Evolutionary conservation across 2,113 vertebrate species (phyloP).

Genomic region (Fregetta grallaria): DNA sequence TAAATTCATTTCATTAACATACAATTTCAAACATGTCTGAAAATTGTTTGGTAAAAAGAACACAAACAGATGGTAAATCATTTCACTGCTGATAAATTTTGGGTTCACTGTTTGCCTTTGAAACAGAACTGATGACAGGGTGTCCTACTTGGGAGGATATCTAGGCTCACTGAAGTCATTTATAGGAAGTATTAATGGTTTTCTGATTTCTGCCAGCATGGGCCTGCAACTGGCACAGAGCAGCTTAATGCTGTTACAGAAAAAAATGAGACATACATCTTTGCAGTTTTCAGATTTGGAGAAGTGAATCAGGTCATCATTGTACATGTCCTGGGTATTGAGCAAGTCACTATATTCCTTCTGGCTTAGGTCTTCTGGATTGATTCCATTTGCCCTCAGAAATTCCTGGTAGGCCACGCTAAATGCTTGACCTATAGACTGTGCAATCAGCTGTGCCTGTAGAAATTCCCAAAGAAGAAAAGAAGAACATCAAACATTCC

Average conservation of each 20-base stretch:
- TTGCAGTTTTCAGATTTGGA: constrained; percentile 99
- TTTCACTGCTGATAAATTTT: neutral
- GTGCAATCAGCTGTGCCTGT: constrained; percentile 94
- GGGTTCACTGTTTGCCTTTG: neutral
- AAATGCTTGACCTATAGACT: constrained; percentile 96
- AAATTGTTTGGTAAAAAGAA: neutral
- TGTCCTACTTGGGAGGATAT: neutral
- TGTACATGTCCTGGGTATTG: constrained; percentile 98
- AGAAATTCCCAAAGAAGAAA: neutral
- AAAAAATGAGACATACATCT: constrained; percentile 79
- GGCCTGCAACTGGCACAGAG: neutral
- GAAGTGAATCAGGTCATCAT: constrained; percentile 96
- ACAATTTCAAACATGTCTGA: neutral
- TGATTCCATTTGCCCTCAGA: constrained; percentile 93
- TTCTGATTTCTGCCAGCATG: neutral
- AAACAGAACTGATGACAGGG: neutral
- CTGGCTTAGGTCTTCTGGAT: constrained; percentile 95
- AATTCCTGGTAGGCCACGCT: constrained; percentile 98
- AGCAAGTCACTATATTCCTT: constrained; percentile 96
- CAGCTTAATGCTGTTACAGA: neutral
- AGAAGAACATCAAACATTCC: neutral
- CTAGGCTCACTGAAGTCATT: neutral
- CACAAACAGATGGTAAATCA: neutral
- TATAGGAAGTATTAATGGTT: neutral
- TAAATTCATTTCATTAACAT: neutral